Evolutionary conservation across 1,140 invertebrate species (phyloP).

Genomic region (Meloidogyne chitwoodi): DNA sequence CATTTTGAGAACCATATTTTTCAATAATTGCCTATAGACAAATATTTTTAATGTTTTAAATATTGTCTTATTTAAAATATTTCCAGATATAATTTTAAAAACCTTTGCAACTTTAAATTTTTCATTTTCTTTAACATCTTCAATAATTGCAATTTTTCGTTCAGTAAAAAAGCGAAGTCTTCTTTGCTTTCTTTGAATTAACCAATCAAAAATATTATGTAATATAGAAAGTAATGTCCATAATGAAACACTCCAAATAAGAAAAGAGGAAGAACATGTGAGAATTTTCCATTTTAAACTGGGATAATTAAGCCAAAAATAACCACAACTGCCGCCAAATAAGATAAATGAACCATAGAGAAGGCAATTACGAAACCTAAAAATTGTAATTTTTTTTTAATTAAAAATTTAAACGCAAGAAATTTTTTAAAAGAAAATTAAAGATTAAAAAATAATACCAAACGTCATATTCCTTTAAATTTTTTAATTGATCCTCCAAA

Average conservation of each 20-base stretch:
- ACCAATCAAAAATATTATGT: conserved; percentile 10
- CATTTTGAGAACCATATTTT: neutral
- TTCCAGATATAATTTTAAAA: no score
- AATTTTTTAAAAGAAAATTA: no score
- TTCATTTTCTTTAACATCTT: conserved; percentile 93
- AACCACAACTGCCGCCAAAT: neutral
- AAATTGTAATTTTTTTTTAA: neutral
- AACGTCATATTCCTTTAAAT: neutral
- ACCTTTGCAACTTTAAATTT: conserved; percentile 92
- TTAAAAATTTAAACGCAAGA: neutral
- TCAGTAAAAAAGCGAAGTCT: conserved; percentile 20
- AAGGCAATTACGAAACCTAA: conserved; percentile 12
- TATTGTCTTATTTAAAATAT: no score
- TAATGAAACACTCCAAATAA: conserved; percentile 16
- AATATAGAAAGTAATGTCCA: neutral
- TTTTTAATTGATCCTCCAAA: conserved; percentile 28
- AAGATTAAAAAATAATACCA: no score
- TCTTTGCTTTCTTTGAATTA: conserved; percentile 27
- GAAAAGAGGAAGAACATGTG: neutral
- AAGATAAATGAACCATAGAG: conserved; percentile 2
- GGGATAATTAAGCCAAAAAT: conserved; percentile 8
- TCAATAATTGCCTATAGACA: neutral
- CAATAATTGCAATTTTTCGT: conserved; percentile 70
- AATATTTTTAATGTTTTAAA: no score
- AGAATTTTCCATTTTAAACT: conserved; percentile 1